Evolutionary conservation across 2,113 vertebrate species (phyloP), one percentile per base, ranked within the genome.

Genomic region (Clupea harengus): DNA sequence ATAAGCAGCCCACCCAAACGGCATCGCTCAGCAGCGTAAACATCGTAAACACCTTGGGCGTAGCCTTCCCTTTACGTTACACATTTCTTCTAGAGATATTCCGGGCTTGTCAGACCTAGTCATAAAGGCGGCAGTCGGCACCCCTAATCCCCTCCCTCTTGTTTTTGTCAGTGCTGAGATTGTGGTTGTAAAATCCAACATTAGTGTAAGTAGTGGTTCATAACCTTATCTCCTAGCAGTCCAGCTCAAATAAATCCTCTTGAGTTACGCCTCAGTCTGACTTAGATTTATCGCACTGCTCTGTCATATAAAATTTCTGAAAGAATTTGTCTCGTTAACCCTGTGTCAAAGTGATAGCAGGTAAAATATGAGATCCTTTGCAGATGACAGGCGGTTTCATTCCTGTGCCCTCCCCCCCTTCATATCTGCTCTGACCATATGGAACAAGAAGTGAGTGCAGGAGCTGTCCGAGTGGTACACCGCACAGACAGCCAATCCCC

Each of bases 221-320:
- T 39, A 52, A 45, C 10, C 81, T 85, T 85, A 83, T 81, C 72
- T 89, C 50, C n/a, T 45, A 2, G 8, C 46, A 78, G 80, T 44
- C 47, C n/a, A 22, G 3, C 22, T 80, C 20, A 39, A 32, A 57
- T 85, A 81, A 81, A 85, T 64, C 39, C 50, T 57, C 50, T 20
- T 44, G 47, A 47, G 39, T 49, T 82, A 46, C 25, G 6, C 32
- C 72, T 78, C n/a, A 15, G 84, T 81, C 45, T n/a, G 72, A 25
- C 67, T 46, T 47, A 32, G 72, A 78, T 84, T 45, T 84, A 39
- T 85, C 72, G 25, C 78, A 25, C 72, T 28, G 25, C 28, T 32
- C 28, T 78, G 72, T 78, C 72, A 82, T 82, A 82, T 82, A 82
- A 82, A 47, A 82, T 82, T 82, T 46, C 72, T 84, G 49, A 84